Conservation (phyloP, 2,113 vertebrate species). For the Perccottus glenii region DNA sequence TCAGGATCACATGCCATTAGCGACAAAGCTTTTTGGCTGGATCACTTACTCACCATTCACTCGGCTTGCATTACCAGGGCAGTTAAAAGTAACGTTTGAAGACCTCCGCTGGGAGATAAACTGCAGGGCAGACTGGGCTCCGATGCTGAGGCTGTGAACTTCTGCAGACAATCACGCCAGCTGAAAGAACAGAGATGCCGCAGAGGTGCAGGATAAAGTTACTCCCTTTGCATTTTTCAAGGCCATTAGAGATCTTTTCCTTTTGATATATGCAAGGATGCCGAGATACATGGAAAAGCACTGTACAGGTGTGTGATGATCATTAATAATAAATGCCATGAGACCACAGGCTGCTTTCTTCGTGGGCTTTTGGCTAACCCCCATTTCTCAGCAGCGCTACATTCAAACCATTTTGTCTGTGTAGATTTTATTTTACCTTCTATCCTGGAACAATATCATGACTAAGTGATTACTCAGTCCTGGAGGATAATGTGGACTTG, state of each 20-base stretch:
- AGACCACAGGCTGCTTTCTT: constrained; percentile 11
- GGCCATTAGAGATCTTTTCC: constrained; percentile 47
- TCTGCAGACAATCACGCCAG: constrained; percentile 40
- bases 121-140: constrained; percentile 38
- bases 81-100: constrained; percentile 64
- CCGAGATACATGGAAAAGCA: constrained; percentile 60
- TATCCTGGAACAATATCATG: constrained; percentile 20
- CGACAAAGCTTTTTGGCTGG: constrained; percentile 32
- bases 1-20: constrained; percentile 49
- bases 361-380: constrained; percentile 8
- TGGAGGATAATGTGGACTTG: constrained; percentile 9
- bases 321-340: constrained; percentile 57
- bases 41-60: constrained; percentile 40
- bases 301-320: constrained; percentile 63
- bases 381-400: background rate
- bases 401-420: background rate
- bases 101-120: constrained; percentile 48
- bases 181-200: constrained; percentile 34
- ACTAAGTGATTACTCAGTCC: constrained; percentile 8
- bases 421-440: background rate
- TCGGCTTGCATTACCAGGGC: constrained; percentile 47
- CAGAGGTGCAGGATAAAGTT: constrained; percentile 42
- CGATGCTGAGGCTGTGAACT: constrained; percentile 36
- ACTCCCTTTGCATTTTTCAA: constrained; percentile 62
- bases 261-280: constrained; percentile 36